Conservation (phyloP, 2,888 invertebrate species). For the Sthenelais limicola region DNA sequence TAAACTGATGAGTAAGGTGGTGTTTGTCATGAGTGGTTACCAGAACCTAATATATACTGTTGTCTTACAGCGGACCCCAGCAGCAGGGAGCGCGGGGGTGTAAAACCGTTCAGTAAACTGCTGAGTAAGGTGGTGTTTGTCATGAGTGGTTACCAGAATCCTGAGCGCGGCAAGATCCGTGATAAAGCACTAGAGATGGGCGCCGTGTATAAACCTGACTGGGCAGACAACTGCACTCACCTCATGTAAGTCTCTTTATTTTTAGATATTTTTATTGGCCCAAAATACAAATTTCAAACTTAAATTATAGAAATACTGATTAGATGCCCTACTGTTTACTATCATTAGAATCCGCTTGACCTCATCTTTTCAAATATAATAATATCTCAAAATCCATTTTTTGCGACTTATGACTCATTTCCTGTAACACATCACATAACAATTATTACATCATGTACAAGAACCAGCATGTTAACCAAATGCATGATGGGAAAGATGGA, state of each 20-base stretch:
- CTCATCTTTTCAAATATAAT: no score
- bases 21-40: conserved; percentile 89
- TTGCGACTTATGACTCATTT: no score
- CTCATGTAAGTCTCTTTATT: conserved; percentile 87
- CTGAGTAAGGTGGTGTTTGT: conserved; percentile 78
- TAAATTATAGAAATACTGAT: no score
- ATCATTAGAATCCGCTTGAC: no score
- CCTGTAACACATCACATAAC: no score
- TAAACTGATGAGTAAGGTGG: conserved; percentile 73
- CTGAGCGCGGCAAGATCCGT: conserved; percentile 80
- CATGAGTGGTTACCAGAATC: conserved; percentile 92
- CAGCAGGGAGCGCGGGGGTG: no score
- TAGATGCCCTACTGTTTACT: no score
- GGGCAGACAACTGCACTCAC: conserved; percentile 84
- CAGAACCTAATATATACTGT: no score
- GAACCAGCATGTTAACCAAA: not conserved
- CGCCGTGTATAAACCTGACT: conserved; percentile 83
- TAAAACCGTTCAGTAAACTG: conserved; percentile 47
- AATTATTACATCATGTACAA: no score
- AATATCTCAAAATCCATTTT: no score
- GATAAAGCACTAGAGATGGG: conserved; percentile 83
- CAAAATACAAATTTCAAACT: not conserved
- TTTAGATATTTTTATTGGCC: not conserved
- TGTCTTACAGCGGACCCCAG: no score
- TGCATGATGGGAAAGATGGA: no score